Percentiles rank a stretch among this genome's conserved stretches.
phyloP scores from a whole-genome alignment of 64 coral and sea anemone species.

The Trachythela sp. region DNA sequence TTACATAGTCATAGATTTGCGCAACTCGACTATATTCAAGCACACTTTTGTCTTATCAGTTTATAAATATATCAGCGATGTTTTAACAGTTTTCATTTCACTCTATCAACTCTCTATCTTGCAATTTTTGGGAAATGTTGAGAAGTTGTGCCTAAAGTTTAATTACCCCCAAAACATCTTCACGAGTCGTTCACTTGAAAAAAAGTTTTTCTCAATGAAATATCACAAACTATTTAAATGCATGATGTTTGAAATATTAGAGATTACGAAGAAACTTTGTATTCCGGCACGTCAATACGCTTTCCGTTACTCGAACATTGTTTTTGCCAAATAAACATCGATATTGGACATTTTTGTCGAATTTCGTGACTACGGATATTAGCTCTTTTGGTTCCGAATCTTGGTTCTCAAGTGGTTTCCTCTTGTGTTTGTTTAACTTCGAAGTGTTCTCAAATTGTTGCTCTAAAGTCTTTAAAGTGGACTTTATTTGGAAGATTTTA shows the following conservation, averaged over 20 bases:
- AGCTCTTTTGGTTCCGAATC: neutral
- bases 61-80: too few relatives aligned
- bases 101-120: too few relatives aligned
- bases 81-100: too few relatives aligned
- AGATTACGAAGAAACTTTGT: neutral
- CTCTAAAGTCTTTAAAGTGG: neutral
- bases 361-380: neutral
- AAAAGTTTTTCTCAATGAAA: neutral
- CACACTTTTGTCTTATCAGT: too few relatives aligned
- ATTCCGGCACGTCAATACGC: neutral
- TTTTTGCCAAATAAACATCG: neutral
- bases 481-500: neutral
- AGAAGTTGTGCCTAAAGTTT: too few relatives aligned
- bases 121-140: too few relatives aligned
- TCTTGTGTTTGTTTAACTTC: neutral
- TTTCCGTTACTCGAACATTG: neutral
- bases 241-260: neutral
- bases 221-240: neutral
- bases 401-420: neutral
- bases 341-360: neutral
- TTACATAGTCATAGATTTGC: too few relatives aligned
- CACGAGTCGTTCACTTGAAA: neutral
- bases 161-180: too few relatives aligned
- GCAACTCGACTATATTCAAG: too few relatives aligned
- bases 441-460: neutral